These are phyloP conservation scores for Phrynosoma platyrhinos DNA, from an alignment of 2,113 vertebrate genomes.

Conservation along the genomic window DNA sequence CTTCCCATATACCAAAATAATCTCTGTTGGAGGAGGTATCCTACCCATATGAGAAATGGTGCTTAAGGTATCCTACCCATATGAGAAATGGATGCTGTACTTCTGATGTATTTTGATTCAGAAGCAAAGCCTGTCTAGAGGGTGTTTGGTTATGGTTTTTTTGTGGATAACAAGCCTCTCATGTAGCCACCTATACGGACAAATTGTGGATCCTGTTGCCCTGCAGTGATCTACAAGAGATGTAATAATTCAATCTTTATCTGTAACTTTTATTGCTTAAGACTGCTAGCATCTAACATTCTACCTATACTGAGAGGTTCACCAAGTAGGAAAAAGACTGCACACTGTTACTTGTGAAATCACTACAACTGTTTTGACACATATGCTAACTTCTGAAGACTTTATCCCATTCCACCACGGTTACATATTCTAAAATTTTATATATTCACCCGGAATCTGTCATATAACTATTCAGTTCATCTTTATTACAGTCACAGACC, in stretches of 20 bases:
- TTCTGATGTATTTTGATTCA: background rate
- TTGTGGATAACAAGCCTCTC: background rate
- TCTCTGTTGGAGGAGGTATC: constrained; percentile 2
- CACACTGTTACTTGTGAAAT: background rate
- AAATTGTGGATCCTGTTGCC: background rate
- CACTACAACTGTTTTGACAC: background rate
- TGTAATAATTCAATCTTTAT: background rate
- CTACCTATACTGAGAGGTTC: background rate
- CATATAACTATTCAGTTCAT: background rate
- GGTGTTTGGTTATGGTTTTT: background rate
- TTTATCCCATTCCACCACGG: too few species aligned
- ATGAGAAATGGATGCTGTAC: constrained; percentile 16
- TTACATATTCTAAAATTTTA: too few species aligned
- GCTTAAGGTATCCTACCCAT: background rate
- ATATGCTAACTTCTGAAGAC: background rate
- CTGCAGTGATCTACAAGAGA: background rate
- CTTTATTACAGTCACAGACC: too few species aligned
- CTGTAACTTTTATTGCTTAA: too few species aligned
- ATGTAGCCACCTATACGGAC: too few species aligned
- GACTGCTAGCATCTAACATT: background rate
- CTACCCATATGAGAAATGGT: constrained; percentile 24
- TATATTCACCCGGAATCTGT: background rate
- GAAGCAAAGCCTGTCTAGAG: background rate
- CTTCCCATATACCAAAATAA: background rate
- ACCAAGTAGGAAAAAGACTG: background rate